These are phyloP conservation scores for Meles meles DNA, from an alignment of 2,113 vertebrate genomes.

Conservation along the genomic window DNA sequence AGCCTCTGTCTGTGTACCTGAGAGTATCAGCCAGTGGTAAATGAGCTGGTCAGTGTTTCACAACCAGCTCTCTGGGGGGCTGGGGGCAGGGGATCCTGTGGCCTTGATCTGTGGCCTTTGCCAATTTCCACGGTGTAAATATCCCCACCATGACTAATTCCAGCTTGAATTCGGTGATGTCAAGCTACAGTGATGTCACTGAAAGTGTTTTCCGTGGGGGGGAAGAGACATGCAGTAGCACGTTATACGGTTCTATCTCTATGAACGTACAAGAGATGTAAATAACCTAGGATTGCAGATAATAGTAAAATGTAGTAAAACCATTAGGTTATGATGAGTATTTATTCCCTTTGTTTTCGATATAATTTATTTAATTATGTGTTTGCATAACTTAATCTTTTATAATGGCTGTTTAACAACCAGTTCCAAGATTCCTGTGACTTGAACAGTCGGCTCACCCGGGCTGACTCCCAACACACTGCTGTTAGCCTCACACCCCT, in stretches of 20 bases:
- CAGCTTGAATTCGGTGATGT: background rate
- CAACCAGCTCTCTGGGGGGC: background rate
- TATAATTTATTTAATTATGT: background rate
- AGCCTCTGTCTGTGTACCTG: background rate
- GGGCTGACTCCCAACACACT: background rate
- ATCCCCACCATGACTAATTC: background rate
- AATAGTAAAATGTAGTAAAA: background rate
- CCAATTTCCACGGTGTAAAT: background rate
- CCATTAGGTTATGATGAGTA: background rate
- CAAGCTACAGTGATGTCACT: background rate
- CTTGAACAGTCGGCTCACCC: background rate
- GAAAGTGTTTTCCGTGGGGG: background rate
- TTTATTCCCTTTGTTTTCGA: background rate
- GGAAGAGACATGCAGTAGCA: background rate
- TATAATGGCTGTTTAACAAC: background rate
- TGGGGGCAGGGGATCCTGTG: background rate
- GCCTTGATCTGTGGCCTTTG: background rate
- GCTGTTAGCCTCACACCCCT: background rate
- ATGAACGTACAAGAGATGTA: background rate
- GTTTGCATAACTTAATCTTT: constrained; percentile 32
- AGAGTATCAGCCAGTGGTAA: background rate
- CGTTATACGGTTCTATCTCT: background rate
- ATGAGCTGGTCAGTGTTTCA: background rate
- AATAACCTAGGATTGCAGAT: background rate
- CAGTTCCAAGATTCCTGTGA: background rate